Percentiles rank a stretch among this genome's conserved stretches.
Evolutionary conservation across 1,140 invertebrate genomes (phyloP).

Genomic region (Pentalonia nigronervosa): DNA sequence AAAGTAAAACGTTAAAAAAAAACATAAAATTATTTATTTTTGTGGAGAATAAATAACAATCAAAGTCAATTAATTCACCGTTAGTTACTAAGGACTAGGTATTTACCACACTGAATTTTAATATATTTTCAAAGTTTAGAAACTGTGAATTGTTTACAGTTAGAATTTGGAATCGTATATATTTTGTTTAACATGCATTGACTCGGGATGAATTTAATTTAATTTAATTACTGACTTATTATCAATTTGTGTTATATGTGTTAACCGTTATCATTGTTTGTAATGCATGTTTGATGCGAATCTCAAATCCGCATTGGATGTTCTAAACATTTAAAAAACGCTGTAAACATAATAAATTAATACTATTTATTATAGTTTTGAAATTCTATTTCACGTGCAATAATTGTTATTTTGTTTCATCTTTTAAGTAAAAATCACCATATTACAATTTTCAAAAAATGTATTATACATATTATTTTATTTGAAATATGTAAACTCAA

Average conservation of each 20-base stretch:
- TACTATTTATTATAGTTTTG: background rate
- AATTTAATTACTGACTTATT: background rate
- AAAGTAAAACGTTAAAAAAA: too few species aligned
- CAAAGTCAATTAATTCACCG: too few species aligned
- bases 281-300: too few species aligned
- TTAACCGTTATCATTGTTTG: background rate
- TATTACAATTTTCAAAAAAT: background rate
- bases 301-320: background rate
- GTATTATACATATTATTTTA: background rate
- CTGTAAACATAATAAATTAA: background rate
- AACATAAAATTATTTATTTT: too few species aligned
- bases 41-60: too few species aligned
- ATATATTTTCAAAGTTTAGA: background rate
- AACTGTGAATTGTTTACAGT: background rate
- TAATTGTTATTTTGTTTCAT: background rate
- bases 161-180: background rate
- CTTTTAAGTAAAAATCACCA: background rate
- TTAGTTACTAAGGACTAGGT: too few species aligned
- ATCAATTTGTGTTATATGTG: background rate
- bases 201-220: background rate
- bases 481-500: slow-evolving; percentile 9
- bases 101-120: too few species aligned
- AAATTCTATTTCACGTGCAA: background rate
- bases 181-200: background rate
- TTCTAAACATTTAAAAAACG: background rate